Percentiles rank a stretch among this genome's conserved stretches.
Conservation (phyloP, 1,140 invertebrate species). For the Sweltsa coloradensis region DNA sequence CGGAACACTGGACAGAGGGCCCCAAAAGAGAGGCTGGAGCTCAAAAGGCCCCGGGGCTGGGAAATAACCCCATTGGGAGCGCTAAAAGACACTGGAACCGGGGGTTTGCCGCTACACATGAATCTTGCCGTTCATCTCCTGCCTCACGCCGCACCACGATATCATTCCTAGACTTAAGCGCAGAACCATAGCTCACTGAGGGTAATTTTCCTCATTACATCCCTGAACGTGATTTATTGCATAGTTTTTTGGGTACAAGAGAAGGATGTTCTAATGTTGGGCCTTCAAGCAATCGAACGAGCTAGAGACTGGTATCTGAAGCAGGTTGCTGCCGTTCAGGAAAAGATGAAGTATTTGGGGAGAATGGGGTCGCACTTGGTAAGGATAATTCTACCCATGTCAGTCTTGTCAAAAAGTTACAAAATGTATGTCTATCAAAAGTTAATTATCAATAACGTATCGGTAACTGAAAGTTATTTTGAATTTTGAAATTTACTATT, state of each 20-base stretch:
- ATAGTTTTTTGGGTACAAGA: slow-evolving; percentile 54
- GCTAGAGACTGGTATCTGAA: slow-evolving; percentile 83
- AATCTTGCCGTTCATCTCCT: slow-evolving; percentile 60
- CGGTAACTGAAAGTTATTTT: no score
- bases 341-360: slow-evolving; percentile 84
- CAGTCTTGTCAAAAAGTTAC: no score
- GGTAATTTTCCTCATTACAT: slow-evolving; percentile 33
- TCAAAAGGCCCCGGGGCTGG: slow-evolving; percentile 70
- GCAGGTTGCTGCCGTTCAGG: slow-evolving; percentile 71
- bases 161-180: slow-evolving; percentile 44
- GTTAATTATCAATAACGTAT: no score
- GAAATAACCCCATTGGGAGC: slow-evolving; percentile 77
- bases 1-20: slow-evolving; percentile 84
- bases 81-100: slow-evolving; percentile 69
- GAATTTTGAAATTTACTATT: no score
- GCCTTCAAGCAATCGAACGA: slow-evolving; percentile 72
- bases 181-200: slow-evolving; percentile 72
- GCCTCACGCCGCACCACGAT: slow-evolving; percentile 31
- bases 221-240: slow-evolving; percentile 1
- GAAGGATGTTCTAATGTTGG: slow-evolving; percentile 74
- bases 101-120: slow-evolving; percentile 74
- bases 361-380: slow-evolving; percentile 68
- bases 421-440: no score
- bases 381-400: no score
- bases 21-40: slow-evolving; percentile 75